A percentile compares a stretch with the other conserved stretches of the same genome.
These are phyloP conservation scores for Neuroscelio doddi DNA, from an alignment of 2,888 invertebrate species.

Conservation along the genomic window DNA sequence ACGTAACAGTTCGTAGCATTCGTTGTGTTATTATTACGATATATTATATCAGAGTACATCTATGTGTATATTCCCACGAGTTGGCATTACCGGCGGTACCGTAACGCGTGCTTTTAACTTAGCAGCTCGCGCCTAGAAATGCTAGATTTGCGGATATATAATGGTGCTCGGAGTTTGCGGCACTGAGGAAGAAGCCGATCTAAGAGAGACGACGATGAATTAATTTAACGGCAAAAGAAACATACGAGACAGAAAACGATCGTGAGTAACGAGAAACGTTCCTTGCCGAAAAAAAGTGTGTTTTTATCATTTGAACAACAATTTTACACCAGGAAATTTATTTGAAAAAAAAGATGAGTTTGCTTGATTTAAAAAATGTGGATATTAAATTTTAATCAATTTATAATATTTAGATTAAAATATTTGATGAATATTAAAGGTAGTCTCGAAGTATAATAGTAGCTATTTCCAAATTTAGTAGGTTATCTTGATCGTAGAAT, in stretches of 20 bases:
- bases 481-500: constrained; percentile 30
- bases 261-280: constrained; percentile 25
- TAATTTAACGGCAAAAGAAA: constrained; percentile 40
- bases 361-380: too few species aligned
- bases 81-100: constrained; percentile 40
- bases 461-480: constrained; percentile 24
- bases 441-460: constrained; percentile 25
- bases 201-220: constrained; percentile 34
- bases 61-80: constrained; percentile 35
- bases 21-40: constrained; percentile 20
- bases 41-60: constrained; percentile 32
- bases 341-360: too few species aligned
- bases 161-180: constrained; percentile 19
- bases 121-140: constrained; percentile 39
- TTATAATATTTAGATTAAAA: too few species aligned
- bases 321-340: too few species aligned
- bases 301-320: constrained; percentile 28
- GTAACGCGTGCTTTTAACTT: constrained; percentile 34
- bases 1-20: constrained; percentile 14
- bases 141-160: constrained; percentile 35
- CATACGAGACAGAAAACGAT: constrained; percentile 23
- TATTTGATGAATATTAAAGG: too few species aligned
- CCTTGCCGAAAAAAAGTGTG: constrained; percentile 9
- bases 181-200: not conserved
- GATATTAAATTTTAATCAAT: too few species aligned